phyloP scores from a whole-genome alignment of 2,888 invertebrate species.

The Ischnus inquisitorius region DNA sequence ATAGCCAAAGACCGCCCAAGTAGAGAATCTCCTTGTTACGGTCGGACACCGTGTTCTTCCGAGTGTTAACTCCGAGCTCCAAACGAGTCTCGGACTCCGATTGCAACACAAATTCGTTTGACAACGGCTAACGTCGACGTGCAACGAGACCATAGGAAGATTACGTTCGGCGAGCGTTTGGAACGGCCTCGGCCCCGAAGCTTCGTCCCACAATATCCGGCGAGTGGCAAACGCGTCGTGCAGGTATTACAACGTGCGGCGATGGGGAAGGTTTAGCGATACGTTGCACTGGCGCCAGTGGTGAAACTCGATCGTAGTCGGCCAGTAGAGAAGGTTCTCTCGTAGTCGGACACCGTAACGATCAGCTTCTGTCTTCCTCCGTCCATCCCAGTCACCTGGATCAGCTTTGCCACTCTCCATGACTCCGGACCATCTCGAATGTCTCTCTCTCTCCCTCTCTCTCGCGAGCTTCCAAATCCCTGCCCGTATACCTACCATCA shows the following conservation, averaged over 20 bases:
- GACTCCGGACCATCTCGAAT: constrained; percentile 9
- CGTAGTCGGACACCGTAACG: constrained; percentile 57
- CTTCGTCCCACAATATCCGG: constrained; percentile 11
- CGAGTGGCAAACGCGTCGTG: not conserved
- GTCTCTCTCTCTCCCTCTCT: constrained; percentile 11
- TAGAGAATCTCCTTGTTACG: constrained; percentile 10
- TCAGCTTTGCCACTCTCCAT: constrained; percentile 51
- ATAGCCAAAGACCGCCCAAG: not conserved
- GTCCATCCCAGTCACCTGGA: constrained; percentile 39
- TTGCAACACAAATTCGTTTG: constrained; percentile 9
- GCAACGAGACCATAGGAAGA: not conserved
- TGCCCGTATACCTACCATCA: not conserved
- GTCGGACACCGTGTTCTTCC: constrained; percentile 24
- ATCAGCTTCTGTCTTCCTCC: constrained; percentile 16
- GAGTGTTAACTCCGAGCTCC: not conserved
- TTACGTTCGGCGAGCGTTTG: not conserved
- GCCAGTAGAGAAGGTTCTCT: constrained; percentile 50
- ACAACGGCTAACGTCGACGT: constrained; percentile 23
- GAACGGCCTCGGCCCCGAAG: not conserved
- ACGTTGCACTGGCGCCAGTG: constrained; percentile 31
- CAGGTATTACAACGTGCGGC: constrained; percentile 7
- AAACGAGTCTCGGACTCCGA: constrained; percentile 1
- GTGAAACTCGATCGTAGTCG: constrained; percentile 59
- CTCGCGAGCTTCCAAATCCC: constrained; percentile 13
- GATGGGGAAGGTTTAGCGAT: not conserved